Conservation (phyloP, 2,797 vertebrate species). For the Spondyliosoma cantharus region DNA sequence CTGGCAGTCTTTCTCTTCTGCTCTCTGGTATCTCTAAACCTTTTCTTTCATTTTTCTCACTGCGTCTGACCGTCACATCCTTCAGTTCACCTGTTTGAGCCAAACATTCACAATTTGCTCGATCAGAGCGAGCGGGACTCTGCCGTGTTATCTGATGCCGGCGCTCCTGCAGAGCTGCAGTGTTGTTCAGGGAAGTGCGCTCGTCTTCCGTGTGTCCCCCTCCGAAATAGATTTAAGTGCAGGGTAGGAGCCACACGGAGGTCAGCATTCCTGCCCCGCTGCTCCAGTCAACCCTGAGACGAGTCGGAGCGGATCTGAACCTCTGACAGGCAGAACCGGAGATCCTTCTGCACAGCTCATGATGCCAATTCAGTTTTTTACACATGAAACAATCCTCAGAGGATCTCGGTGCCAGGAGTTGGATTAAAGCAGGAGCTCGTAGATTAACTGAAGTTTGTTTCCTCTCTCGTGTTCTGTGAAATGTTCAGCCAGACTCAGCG, state of each 20-base stretch:
- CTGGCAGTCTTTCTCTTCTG: not conserved
- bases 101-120: conserved; percentile 12
- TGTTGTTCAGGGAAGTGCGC: conserved; percentile 58
- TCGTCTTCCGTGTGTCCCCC: conserved; percentile 50
- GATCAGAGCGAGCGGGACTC: conserved; percentile 36
- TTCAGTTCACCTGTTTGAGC: conserved; percentile 18
- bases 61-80: not conserved
- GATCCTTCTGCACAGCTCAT: not conserved
- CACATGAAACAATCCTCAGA: not conserved
- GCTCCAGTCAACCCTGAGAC: conserved; percentile 66
- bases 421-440: not conserved
- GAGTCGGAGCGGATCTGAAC: conserved; percentile 45
- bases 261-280: conserved; percentile 71
- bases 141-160: conserved; percentile 26
- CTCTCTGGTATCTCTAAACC: conserved; percentile 2
- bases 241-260: conserved; percentile 79
- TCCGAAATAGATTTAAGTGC: conserved; percentile 88
- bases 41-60: not conserved
- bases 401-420: not conserved
- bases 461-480: not conserved
- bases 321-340: conserved; percentile 19
- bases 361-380: not conserved
- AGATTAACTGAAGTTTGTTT: not conserved
- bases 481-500: no score
- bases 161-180: conserved; percentile 45